These are phyloP conservation scores for Pungitius pungitius DNA, from an alignment of 2,113 vertebrate species.

Conservation along the genomic window DNA sequence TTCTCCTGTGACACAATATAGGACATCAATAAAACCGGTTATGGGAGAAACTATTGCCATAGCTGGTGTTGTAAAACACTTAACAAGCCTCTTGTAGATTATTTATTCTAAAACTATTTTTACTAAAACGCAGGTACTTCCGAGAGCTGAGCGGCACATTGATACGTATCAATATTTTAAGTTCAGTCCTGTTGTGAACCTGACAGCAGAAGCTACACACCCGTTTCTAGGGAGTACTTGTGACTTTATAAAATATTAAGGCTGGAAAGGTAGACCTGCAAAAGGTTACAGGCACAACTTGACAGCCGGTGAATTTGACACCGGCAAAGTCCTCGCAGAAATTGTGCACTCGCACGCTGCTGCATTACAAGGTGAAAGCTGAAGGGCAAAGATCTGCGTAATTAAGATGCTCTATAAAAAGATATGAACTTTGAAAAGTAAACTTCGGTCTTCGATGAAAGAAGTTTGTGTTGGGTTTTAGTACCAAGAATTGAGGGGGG, in stretches of 20 bases:
- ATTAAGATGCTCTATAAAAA: conserved; percentile 29
- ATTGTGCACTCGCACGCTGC: conserved; percentile 26
- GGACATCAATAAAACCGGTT: background rate
- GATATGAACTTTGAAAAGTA: conserved; percentile 1
- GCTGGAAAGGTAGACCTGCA: conserved; percentile 41
- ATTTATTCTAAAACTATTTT: background rate
- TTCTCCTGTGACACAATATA: conserved; percentile 85
- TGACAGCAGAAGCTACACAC: conserved; percentile 11
- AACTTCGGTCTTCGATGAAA: background rate
- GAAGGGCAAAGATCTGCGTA: conserved; percentile 39
- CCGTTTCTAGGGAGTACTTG: conserved; percentile 36
- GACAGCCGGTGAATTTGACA: conserved; percentile 55
- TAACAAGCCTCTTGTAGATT: background rate
- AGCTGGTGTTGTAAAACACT: background rate
- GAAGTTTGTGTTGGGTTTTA: conserved; percentile 13
- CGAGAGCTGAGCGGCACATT: background rate
- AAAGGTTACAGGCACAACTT: conserved; percentile 52
- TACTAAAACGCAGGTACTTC: background rate
- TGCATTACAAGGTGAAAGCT: conserved; percentile 38
- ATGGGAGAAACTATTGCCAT: background rate
- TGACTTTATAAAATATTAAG: conserved; percentile 65
- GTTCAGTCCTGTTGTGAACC: background rate
- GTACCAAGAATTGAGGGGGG: background rate
- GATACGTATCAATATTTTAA: background rate
- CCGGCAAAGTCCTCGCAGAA: conserved; percentile 44